Conservation (phyloP, 2,888 invertebrate genomes). For the Limenitis camilla region DNA sequence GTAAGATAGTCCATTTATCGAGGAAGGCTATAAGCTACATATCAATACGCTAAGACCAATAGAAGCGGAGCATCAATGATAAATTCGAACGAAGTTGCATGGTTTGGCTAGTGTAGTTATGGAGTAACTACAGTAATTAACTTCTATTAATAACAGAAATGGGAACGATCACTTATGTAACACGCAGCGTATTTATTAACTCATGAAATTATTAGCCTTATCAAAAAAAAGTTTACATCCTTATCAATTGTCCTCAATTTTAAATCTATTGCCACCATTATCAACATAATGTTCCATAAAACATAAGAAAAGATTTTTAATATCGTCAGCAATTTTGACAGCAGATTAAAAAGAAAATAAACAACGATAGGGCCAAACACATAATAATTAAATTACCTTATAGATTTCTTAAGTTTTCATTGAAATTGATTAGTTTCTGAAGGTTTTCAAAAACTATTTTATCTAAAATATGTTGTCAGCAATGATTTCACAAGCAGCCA, state of each 20-base stretch:
- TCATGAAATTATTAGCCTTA: conserved; percentile 1
- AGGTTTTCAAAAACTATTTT: conserved; percentile 51
- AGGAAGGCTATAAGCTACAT: no score
- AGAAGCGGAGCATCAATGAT: no score
- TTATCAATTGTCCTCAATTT: conserved; percentile 32
- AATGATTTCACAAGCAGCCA: conserved; percentile 66
- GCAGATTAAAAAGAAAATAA: background rate
- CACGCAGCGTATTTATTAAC: background rate
- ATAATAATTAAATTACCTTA: conserved; percentile 35
- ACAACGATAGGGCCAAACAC: background rate
- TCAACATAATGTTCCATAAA: conserved; percentile 24
- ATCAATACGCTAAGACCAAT: no score
- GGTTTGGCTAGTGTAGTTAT: no score
- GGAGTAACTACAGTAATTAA: no score
- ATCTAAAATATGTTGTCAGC: conserved; percentile 69
- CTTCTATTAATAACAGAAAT: no score
- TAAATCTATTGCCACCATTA: conserved; percentile 40
- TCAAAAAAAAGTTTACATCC: conserved; percentile 30
- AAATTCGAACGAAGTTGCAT: no score
- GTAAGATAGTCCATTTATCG: no score
- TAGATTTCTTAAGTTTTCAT: conserved; percentile 27
- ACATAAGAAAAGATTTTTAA: background rate
- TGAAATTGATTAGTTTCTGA: conserved; percentile 43
- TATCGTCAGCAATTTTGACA: conserved; percentile 26
- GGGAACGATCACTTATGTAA: conserved; percentile 8